A percentile compares a stretch with the other conserved stretches of the same genome.
Evolutionary conservation across 2,888 invertebrate genomes (phyloP).

Genomic region (Calameuta idolon): DNA sequence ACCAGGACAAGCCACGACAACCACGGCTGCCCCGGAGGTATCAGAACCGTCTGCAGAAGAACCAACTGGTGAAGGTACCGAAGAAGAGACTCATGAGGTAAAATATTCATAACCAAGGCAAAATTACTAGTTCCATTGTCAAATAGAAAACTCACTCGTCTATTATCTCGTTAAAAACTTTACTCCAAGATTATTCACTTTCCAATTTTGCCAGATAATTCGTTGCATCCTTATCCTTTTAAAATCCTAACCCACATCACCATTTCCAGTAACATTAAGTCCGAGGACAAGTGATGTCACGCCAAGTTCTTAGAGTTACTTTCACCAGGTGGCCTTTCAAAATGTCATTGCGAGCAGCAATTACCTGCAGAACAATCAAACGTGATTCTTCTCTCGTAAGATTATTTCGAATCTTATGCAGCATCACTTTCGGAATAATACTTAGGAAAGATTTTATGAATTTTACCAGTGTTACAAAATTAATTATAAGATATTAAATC

Average conservation of each 20-base stretch:
- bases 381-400: neutral
- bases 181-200: slow-evolving; percentile 15
- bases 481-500: neutral
- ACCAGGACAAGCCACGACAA: slow-evolving; percentile 66
- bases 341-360: slow-evolving; percentile 51
- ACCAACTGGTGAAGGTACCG: slow-evolving; percentile 62
- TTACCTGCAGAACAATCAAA: neutral
- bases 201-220: neutral
- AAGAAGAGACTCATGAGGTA: slow-evolving; percentile 64
- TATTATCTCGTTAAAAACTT: neutral
- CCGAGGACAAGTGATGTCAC: slow-evolving; percentile 45
- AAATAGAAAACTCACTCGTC: neutral
- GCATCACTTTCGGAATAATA: neutral
- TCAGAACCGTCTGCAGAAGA: slow-evolving; percentile 54
- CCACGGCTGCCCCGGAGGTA: slow-evolving; percentile 62
- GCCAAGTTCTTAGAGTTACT: slow-evolving; percentile 41
- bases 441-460: neutral
- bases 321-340: slow-evolving; percentile 61
- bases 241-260: slow-evolving; percentile 17
- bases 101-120: slow-evolving; percentile 8
- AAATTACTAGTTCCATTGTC: neutral
- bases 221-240: slow-evolving; percentile 17
- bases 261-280: slow-evolving; percentile 29
- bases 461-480: neutral
- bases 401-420: neutral